Conservation (phyloP, 2,888 invertebrate genomes). For the Calameuta filiformis region DNA sequence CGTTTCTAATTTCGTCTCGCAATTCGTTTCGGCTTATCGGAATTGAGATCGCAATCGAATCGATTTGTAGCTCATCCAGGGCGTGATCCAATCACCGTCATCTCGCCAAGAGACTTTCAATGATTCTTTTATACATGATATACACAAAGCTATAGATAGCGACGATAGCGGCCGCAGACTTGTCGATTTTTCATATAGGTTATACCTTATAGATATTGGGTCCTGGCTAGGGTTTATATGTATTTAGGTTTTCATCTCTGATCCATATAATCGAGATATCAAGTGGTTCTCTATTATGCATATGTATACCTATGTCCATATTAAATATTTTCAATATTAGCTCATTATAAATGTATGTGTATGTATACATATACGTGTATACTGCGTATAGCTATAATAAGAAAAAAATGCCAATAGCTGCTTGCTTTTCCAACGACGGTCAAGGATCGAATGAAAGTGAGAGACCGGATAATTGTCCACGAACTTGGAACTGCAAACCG, state of each 20-base stretch:
- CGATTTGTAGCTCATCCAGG: neutral
- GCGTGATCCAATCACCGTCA: neutral
- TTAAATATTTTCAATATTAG: neutral
- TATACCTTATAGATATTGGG: no score
- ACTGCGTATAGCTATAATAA: neutral
- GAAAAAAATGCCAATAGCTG: neutral
- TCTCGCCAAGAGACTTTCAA: neutral
- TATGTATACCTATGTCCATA: no score
- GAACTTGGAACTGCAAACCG: conserved; percentile 2
- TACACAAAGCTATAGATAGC: no score
- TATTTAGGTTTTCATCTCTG: neutral
- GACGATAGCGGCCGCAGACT: neutral
- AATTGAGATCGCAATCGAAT: neutral
- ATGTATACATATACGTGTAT: no score
- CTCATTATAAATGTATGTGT: neutral
- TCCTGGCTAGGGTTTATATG: neutral
- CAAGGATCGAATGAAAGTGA: conserved; percentile 1
- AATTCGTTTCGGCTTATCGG: conserved; percentile 1
- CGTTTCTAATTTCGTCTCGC: neutral
- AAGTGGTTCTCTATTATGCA: neutral
- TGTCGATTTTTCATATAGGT: neutral
- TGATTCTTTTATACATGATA: neutral
- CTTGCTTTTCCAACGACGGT: neutral
- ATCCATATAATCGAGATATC: neutral
- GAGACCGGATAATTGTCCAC: neutral